phyloP scores from a whole-genome alignment of 1,140 invertebrate genomes.

The Lordiphosa clarofinis region DNA sequence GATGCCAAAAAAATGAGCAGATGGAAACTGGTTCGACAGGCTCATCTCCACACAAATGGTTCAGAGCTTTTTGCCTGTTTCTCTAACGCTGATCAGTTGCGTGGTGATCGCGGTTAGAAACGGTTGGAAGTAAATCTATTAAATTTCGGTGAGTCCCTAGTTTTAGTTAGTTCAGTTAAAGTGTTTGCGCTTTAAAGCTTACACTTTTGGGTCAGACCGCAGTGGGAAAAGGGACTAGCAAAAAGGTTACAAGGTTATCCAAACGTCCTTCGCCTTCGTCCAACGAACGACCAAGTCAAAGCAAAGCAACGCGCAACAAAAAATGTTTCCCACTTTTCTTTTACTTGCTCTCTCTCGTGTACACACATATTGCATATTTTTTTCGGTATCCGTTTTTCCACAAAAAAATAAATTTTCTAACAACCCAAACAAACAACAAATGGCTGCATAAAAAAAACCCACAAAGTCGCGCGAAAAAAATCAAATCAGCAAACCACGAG shows the following conservation, averaged over 20 bases:
- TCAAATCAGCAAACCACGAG: constrained; percentile 35
- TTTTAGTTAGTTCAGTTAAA: constrained; percentile 22
- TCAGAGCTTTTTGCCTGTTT: constrained; percentile 27
- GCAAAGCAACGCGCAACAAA: constrained; percentile 58
- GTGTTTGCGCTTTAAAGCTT: constrained; percentile 53
- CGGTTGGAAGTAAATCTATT: not conserved
- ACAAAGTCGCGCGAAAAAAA: constrained; percentile 61
- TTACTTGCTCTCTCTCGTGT: constrained; percentile 52
- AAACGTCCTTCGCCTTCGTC: constrained; percentile 77
- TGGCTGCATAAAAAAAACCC: constrained; percentile 59
- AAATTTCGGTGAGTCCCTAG: not conserved
- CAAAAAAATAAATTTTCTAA: constrained; percentile 74
- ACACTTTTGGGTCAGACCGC: constrained; percentile 50
- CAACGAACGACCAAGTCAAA: constrained; percentile 33
- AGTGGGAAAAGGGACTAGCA: constrained; percentile 28
- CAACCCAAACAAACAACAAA: constrained; percentile 77
- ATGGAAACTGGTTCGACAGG: constrained; percentile 43
- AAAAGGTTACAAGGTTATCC: constrained; percentile 79
- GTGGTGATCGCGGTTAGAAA: constrained; percentile 50
- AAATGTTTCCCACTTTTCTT: constrained; percentile 72
- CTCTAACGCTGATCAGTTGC: constrained; percentile 55
- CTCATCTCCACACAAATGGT: constrained; percentile 3
- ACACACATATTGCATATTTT: constrained; percentile 52
- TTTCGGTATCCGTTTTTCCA: constrained; percentile 30
- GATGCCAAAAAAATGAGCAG: constrained; percentile 20